Percentiles rank a stretch among this genome's conserved stretches.
These are phyloP conservation scores for Rhyacichthys aspro DNA, from an alignment of 2,797 vertebrate genomes.

Conservation along the genomic window DNA sequence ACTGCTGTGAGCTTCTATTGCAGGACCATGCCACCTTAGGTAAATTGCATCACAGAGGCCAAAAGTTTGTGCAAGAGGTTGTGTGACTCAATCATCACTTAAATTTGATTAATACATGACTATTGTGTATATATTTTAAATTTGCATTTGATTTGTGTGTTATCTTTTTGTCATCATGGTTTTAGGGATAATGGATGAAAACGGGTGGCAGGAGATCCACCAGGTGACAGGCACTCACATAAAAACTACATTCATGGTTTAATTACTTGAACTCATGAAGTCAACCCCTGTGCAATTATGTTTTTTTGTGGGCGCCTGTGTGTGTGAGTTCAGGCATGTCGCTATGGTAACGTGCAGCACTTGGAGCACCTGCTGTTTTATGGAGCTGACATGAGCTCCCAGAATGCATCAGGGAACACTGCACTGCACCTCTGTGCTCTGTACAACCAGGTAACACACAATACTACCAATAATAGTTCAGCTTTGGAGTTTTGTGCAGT, in stretches of 20 bases:
- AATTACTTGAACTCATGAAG: constrained; percentile 16
- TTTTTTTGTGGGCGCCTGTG: constrained; percentile 26
- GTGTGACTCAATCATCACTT: too few species aligned
- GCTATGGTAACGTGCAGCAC: constrained; percentile 97
- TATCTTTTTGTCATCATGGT: constrained; percentile 55
- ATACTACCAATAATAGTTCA: neutral
- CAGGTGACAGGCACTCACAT: constrained; percentile 81
- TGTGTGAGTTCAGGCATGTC: constrained; percentile 86
- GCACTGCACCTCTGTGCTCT: constrained; percentile 96
- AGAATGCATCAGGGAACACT: constrained; percentile 97
- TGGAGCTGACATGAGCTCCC: constrained; percentile 93
- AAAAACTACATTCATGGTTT: constrained; percentile 2
- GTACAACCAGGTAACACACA: constrained; percentile 91
- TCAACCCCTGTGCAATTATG: constrained; percentile 20
- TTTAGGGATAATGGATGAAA: constrained; percentile 90
- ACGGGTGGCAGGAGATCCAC: constrained; percentile 98
- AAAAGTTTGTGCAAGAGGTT: neutral
- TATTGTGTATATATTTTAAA: neutral
- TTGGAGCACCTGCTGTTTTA: constrained; percentile 98
- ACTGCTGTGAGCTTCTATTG: constrained; percentile 95
- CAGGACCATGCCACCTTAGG: constrained; percentile 91
- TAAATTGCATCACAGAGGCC: constrained; percentile 20
- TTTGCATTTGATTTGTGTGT: constrained; percentile 7
- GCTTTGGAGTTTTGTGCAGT: neutral
- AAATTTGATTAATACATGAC: too few species aligned